Conservation (phyloP, 2,113 vertebrate genomes). For the Periophthalmodon schlosseri region DNA sequence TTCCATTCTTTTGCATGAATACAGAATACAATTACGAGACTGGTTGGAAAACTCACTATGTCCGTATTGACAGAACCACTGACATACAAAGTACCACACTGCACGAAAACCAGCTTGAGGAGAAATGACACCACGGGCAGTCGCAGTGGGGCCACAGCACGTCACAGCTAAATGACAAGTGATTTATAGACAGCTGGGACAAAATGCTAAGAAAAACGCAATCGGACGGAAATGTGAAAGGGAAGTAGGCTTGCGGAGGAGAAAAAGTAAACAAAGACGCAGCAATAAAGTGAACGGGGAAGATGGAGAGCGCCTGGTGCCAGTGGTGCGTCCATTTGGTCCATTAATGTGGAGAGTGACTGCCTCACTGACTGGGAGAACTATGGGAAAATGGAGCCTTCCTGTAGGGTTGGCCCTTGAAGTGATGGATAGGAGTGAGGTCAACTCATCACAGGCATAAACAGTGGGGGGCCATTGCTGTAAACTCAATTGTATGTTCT, state of each 20-base stretch:
- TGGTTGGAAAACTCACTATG: constrained; percentile 55
- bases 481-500: constrained; percentile 6
- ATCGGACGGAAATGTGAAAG: constrained; percentile 20
- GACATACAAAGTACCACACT: constrained; percentile 62
- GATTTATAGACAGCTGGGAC: constrained; percentile 49
- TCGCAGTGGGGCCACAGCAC: constrained; percentile 34
- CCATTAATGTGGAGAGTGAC: constrained; percentile 70
- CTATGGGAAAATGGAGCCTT: constrained; percentile 67
- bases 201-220: constrained; percentile 23
- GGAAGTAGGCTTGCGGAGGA: constrained; percentile 12
- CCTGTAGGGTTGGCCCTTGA: constrained; percentile 56
- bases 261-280: constrained; percentile 50
- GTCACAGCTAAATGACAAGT: constrained; percentile 48
- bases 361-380: constrained; percentile 63
- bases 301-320: constrained; percentile 48
- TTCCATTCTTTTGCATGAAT: constrained; percentile 72
- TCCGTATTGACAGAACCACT: constrained; percentile 58
- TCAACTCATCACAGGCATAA: constrained; percentile 58
- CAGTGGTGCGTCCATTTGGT: constrained; percentile 64
- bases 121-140: constrained; percentile 47
- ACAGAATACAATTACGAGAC: constrained; percentile 56
- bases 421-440: constrained; percentile 70
- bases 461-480: constrained; percentile 56
- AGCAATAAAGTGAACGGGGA: constrained; percentile 34
- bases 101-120: constrained; percentile 56